These are phyloP conservation scores for Xenops minutus DNA, from an alignment of 2,797 vertebrate genomes.

Conservation along the genomic window DNA sequence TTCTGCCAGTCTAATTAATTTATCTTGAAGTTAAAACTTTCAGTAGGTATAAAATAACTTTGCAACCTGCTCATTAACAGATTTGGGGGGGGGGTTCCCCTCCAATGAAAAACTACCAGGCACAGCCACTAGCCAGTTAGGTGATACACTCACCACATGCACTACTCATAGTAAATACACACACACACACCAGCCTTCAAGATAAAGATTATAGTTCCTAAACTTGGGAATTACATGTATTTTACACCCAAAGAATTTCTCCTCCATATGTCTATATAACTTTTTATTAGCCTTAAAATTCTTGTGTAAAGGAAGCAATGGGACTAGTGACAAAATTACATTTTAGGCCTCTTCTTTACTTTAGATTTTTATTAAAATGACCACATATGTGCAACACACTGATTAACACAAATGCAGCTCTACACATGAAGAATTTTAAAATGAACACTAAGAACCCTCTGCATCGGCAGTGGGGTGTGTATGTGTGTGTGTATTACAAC, in stretches of 20 bases:
- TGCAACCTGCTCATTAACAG: not conserved
- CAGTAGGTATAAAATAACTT: not conserved
- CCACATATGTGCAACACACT: fast-evolving
- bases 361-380: not conserved
- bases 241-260: not conserved
- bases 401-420: not conserved
- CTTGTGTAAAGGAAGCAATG: not conserved
- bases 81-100: no score
- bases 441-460: not conserved
- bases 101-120: not conserved
- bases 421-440: not conserved
- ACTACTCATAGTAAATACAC: not conserved
- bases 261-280: fast-evolving
- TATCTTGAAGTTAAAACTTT: not conserved
- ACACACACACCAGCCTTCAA: not conserved
- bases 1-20: not conserved
- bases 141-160: not conserved
- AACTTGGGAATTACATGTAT: not conserved
- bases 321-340: fast-evolving
- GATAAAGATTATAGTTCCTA: not conserved
- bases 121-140: not conserved
- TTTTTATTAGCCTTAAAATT: not conserved
- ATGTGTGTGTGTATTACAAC: fast-evolving
- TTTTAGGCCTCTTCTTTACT: not conserved
- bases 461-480: fast-evolving